Evolutionary conservation across 2,113 vertebrate genomes (phyloP).

Genomic region (Tachycineta bicolor): DNA sequence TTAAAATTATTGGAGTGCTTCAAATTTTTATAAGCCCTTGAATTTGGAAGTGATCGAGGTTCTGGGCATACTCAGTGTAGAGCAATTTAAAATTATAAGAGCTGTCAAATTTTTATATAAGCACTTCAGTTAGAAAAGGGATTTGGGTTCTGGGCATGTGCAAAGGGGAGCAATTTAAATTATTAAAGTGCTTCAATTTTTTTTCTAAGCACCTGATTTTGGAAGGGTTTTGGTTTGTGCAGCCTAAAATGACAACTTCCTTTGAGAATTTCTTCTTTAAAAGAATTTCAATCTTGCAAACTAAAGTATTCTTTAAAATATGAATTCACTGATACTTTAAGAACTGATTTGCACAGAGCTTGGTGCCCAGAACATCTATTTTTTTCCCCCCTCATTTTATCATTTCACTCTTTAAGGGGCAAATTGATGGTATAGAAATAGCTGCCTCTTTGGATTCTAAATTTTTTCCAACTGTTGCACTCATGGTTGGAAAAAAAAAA

Average conservation of each 20-base stretch:
- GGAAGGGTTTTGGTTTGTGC: slow-evolving; percentile 76
- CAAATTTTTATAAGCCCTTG: slow-evolving; percentile 90
- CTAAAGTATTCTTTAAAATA: slow-evolving; percentile 64
- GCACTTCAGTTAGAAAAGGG: slow-evolving; percentile 84
- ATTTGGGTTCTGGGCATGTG: slow-evolving; percentile 83
- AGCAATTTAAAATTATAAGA: slow-evolving; percentile 89
- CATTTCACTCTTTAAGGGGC: slow-evolving; percentile 59
- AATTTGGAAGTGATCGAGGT: slow-evolving; percentile 88
- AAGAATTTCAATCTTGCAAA: slow-evolving; percentile 61
- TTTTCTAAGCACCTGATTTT: slow-evolving; percentile 80
- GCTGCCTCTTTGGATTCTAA: slow-evolving; percentile 45
- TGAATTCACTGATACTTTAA: slow-evolving; percentile 63
- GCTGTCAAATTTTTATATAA: slow-evolving; percentile 90
- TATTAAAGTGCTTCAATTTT: slow-evolving; percentile 80
- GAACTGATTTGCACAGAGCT: slow-evolving; percentile 70
- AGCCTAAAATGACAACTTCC: slow-evolving; percentile 76
- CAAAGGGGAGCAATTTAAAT: slow-evolving; percentile 81
- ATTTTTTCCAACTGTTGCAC: slow-evolving; percentile 48
- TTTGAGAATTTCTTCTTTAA: slow-evolving; percentile 68
- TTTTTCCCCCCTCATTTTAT: slow-evolving; percentile 57
- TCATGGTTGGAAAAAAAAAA: not conserved
- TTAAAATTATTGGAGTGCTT: slow-evolving; percentile 90
- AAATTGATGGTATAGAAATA: slow-evolving; percentile 64
- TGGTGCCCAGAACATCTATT: slow-evolving; percentile 27
- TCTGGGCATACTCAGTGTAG: slow-evolving; percentile 85